A percentile compares a stretch with the other conserved stretches of the same genome.
Evolutionary conservation across 1,140 invertebrate species (phyloP).

Genomic region (Nylanderia fulva): DNA sequence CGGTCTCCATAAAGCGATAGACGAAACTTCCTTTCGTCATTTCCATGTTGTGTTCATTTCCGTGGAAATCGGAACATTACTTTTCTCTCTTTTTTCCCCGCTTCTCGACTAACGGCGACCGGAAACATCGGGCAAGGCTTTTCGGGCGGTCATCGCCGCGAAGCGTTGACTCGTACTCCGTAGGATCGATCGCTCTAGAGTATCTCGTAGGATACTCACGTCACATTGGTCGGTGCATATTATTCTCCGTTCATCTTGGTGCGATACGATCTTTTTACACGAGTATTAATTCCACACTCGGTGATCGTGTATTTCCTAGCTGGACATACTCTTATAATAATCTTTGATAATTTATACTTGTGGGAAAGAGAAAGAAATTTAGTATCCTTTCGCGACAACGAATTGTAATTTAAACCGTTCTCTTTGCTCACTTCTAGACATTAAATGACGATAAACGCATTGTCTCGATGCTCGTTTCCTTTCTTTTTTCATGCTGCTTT

Average conservation of each 20-base stretch:
- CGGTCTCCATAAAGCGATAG: constrained; percentile 22
- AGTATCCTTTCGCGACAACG: constrained; percentile 12
- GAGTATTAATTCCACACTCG: constrained; percentile 41
- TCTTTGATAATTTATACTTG: constrained; percentile 32
- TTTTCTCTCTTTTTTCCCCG: not conserved
- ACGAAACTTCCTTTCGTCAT: constrained; percentile 38
- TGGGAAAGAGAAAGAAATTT: not conserved
- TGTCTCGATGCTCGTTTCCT: not conserved
- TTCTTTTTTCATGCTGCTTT: not conserved
- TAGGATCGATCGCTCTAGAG: constrained; percentile 68
- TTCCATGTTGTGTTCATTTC: constrained; percentile 30
- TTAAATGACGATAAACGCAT: constrained; percentile 35
- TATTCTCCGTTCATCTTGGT: constrained; percentile 32
- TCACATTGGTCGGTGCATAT: constrained; percentile 44
- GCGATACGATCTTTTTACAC: constrained; percentile 39
- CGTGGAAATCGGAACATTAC: not conserved
- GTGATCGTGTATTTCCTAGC: constrained; percentile 6
- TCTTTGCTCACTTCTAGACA: constrained; percentile 24
- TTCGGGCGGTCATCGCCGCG: constrained; percentile 56
- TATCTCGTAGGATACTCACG: constrained; percentile 66
- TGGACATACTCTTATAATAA: constrained; percentile 18
- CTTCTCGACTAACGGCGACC: constrained; percentile 41
- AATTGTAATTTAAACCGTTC: constrained; percentile 45
- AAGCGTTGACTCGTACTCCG: constrained; percentile 59
- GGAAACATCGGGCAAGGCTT: constrained; percentile 54